Evolutionary conservation across 1,140 invertebrate species (phyloP), one percentile per base, ranked within the genome.

Genomic region (Pissodes strobi): DNA sequence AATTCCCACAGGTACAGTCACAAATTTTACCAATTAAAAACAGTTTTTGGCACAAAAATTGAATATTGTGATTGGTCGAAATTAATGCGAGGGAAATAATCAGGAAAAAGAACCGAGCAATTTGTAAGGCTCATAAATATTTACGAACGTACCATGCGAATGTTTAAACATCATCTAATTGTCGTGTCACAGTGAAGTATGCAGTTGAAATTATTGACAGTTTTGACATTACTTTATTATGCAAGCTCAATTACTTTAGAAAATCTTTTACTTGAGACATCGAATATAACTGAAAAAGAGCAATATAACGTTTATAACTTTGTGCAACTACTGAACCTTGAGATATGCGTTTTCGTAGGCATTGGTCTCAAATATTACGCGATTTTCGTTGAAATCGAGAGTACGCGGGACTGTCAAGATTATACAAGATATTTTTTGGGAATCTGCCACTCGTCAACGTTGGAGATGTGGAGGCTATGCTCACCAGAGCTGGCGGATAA

Each of bases 351-450:
- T 27, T 48, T 72, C 38, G 57, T 70, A 2, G 70, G 62, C 13
- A 59, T 72, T 4, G 70, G 70, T 0, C 46, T 69, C 2, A 68
- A 70, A 51, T 70, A 70, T 64, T 69, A 53, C 37, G 70, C 70
- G 22, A 68, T 69, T 64, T 53, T 58, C 9, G 48, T 43, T 1
- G 57, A 63, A 37, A 10, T 63, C 46, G 15, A 22, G 3, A 58
- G 9, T 6, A 12, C 46, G 4, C 57, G 65, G 55, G 59, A 56
- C 37, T 27, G 12, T 13, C 8, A 39, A 1, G 21, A 53, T 2
- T 15, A 21, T 12, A 18, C 57, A 27, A 45, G 41, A n/a, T 66
- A 63, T 56, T 72, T 69, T 30, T 18, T 72, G 17, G 70, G 70
- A 25, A 66, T 72, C n/a, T 72, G 70, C 19, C 64, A 70, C 22